phyloP scores from a whole-genome alignment of 2,113 vertebrate genomes.

The Condylura cristata region DNA sequence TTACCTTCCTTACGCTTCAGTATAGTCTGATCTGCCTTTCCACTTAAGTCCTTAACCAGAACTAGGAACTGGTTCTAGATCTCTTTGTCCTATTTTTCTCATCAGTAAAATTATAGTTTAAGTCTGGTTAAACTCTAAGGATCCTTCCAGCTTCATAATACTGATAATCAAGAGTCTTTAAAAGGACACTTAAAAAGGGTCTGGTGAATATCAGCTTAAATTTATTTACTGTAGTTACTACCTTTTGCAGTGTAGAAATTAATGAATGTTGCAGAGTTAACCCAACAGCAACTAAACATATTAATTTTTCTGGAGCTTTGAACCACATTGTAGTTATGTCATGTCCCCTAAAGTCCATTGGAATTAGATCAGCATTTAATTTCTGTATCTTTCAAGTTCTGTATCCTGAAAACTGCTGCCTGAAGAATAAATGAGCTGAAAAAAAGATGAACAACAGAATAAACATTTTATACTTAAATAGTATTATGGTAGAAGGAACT shows the following conservation, averaged over 20 bases:
- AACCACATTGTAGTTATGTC: conserved; percentile 55
- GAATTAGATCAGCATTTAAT: conserved; percentile 50
- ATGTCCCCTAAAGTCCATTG: conserved; percentile 4
- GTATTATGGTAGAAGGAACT: not conserved
- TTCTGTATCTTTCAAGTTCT: not conserved
- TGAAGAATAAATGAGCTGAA: not conserved
- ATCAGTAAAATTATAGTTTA: not conserved
- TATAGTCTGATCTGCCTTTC: not conserved
- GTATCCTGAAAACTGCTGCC: not conserved
- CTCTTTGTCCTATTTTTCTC: not conserved
- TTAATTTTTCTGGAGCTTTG: conserved; percentile 61
- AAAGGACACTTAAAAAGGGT: not conserved
- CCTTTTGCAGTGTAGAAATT: conserved; percentile 23
- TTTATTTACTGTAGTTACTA: not conserved
- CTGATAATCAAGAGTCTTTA: not conserved
- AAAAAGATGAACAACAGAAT: not conserved
- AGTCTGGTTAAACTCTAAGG: not conserved
- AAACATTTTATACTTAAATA: conserved; percentile 27
- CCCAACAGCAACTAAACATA: not conserved
- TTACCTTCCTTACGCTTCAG: not conserved
- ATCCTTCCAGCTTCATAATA: not conserved
- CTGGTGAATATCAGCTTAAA: not conserved
- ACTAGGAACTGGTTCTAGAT: not conserved
- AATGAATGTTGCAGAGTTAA: conserved; percentile 7
- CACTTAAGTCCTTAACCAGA: not conserved